Evolutionary conservation across 2,113 vertebrate genomes (phyloP).

Genomic region (Sciurus niger): DNA sequence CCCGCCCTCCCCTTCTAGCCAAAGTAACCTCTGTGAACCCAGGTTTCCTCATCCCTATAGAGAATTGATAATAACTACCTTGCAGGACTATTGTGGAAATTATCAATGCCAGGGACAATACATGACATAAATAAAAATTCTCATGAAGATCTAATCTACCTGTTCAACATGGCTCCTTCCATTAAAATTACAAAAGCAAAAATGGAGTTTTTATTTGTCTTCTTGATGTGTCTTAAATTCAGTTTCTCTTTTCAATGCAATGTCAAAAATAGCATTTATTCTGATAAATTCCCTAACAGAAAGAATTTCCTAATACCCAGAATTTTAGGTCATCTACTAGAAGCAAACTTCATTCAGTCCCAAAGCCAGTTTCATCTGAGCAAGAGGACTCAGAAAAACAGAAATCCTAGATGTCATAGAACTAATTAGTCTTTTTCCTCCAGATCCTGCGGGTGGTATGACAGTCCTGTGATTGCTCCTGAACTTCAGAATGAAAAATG

Average conservation of each 20-base stretch:
- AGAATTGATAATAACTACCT: background rate
- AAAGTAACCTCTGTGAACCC: conserved; percentile 3
- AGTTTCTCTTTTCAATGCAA: background rate
- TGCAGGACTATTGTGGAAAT: conserved; percentile 5
- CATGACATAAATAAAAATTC: background rate
- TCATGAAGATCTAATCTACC: background rate
- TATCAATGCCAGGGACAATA: background rate
- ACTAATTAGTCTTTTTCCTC: background rate
- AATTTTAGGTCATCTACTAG: background rate
- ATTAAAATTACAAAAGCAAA: conserved; percentile 51
- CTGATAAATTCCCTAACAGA: conserved; percentile 20
- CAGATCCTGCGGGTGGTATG: background rate
- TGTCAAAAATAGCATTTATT: conserved; percentile 41
- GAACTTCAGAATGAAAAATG: background rate
- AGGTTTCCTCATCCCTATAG: conserved; percentile 22
- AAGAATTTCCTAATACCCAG: background rate
- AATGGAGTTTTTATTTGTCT: background rate
- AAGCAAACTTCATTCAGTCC: background rate
- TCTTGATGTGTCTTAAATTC: conserved; percentile 16
- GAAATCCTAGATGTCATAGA: background rate
- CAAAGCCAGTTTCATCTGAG: conserved; percentile 16
- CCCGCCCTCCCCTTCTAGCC: background rate
- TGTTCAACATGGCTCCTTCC: conserved; percentile 13
- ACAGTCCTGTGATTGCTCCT: background rate
- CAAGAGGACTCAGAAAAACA: background rate